Percentiles rank a stretch among this genome's conserved stretches.
phyloP scores from a whole-genome alignment of 2,888 invertebrate genomes.

The Phyllotreta striolata region DNA sequence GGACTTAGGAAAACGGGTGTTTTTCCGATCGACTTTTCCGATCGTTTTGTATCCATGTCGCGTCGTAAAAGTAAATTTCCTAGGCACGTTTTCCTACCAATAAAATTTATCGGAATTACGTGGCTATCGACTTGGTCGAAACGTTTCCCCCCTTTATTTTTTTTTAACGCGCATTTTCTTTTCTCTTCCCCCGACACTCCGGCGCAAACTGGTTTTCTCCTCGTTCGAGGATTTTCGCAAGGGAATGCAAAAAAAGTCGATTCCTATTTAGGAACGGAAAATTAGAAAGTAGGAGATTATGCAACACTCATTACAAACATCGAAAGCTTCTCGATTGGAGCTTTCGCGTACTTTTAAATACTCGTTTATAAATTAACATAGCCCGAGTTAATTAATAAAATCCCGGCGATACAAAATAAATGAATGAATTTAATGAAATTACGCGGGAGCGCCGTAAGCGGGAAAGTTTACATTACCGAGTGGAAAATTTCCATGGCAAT shows the following conservation, averaged over 20 bases:
- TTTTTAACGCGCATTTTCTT: slow-evolving; percentile 14
- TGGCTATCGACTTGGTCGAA: slow-evolving; percentile 57
- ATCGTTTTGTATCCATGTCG: slow-evolving; percentile 43
- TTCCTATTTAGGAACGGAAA: too few species aligned
- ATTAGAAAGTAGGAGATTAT: too few species aligned
- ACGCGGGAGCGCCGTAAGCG: slow-evolving; percentile 9
- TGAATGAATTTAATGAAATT: slow-evolving; percentile 17
- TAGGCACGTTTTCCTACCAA: slow-evolving; percentile 58
- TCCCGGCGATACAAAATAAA: slow-evolving; percentile 6
- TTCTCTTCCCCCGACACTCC: slow-evolving; percentile 9
- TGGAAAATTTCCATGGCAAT: slow-evolving; percentile 17
- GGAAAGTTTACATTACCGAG: slow-evolving; percentile 19
- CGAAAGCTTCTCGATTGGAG: too few species aligned
- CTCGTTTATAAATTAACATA: too few species aligned
- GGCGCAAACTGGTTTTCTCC: slow-evolving; percentile 9
- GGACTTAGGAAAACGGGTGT: slow-evolving; percentile 39
- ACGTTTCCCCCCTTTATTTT: slow-evolving; percentile 42
- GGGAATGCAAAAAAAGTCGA: slow-evolving; percentile 1
- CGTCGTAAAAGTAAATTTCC: slow-evolving; percentile 59
- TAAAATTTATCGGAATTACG: slow-evolving; percentile 61
- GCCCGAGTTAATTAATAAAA: not conserved
- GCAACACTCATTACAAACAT: too few species aligned
- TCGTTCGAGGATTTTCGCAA: slow-evolving; percentile 12
- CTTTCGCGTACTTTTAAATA: too few species aligned
- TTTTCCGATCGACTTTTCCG: slow-evolving; percentile 22